A percentile compares a stretch with the other conserved stretches of the same genome.
phyloP scores from a whole-genome alignment of 2,797 vertebrate species.

The Esox masquinongy region DNA sequence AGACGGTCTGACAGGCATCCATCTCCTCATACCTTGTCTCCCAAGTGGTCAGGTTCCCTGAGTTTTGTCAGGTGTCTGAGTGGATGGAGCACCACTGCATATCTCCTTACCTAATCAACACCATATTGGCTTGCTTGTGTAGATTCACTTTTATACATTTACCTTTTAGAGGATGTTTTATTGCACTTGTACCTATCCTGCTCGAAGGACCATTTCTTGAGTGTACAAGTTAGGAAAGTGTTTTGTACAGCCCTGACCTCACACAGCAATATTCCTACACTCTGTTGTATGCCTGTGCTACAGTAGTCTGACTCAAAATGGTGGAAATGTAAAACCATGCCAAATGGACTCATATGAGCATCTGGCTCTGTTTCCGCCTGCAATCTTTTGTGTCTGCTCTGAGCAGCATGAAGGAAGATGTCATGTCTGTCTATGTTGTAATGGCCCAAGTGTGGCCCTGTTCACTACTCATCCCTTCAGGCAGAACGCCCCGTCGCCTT shows the following conservation, averaged over 20 bases:
- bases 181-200: background rate
- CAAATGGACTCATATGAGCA: conserved; percentile 53
- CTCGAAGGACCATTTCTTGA: background rate
- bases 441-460: background rate
- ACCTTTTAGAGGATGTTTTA: background rate
- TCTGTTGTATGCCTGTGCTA: conserved; percentile 19
- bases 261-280: too few species aligned
- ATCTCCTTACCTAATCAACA: conserved; percentile 36
- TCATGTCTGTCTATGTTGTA: conserved; percentile 29
- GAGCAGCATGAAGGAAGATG: conserved; percentile 45
- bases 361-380: conserved; percentile 57
- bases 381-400: conserved; percentile 53
- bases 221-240: background rate
- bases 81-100: conserved; percentile 28
- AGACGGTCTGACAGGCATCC: conserved; percentile 18
- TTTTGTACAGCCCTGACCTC: background rate
- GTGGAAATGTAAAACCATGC: conserved; percentile 31
- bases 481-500: background rate
- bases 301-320: conserved; percentile 32
- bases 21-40: background rate
- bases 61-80: conserved; percentile 54
- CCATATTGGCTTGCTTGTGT: conserved; percentile 9
- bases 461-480: background rate
- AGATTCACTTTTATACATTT: background rate
- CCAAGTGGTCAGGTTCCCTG: conserved; percentile 46